Evolutionary conservation across 2,888 invertebrate species (phyloP), one percentile per base, ranked within the genome.

Genomic region (Oxystoma pomonae): DNA sequence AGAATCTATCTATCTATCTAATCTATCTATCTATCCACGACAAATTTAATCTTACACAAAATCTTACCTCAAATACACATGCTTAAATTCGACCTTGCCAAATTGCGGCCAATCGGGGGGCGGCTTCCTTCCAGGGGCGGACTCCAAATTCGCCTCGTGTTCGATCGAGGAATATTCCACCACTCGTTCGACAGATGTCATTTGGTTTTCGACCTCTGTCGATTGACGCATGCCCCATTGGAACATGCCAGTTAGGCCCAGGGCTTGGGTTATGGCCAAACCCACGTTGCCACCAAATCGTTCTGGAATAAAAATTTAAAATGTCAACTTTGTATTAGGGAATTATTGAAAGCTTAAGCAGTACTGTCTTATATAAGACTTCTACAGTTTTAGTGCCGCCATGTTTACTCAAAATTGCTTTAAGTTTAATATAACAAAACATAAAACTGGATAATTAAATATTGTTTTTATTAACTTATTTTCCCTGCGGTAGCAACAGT

Each of bases 121-220:
- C 0, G 92, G 91, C 74, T 88, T 87, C 74, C 87, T 87, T 17
- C 84, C 84, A 0, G 84, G 84, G 16, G 81, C 76, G 1, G 89
- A 88, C 66, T 89, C 87, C 35, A 79, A 65, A 1, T 70, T 65
- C 1, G 71, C 68, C 68, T 80, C 80, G 35, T 74, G 75, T 65
- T 79, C 78, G 49, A 80, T 73, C 22, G 71, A 61, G 22, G 70
- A 76, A 62, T 80, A 80, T 68, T 80, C 79, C n/a, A 80, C 61
- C 2, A 91, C 86, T 77, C 96, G 86, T 80, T 98, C 97, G 0
- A 98, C 96, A 2, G 92, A 90, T 2, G 92, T 94, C 93, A 94
- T 92, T 72, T 90, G 92, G 75, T 93, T 94, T 76, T 80, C 80
- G 2, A 80, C 66, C 69, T 80, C 80, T 0, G 80, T 78, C 1